Base-by-base conservation (phyloP, 2,888 invertebrate species). In the Linyphia triangularis region DNA sequence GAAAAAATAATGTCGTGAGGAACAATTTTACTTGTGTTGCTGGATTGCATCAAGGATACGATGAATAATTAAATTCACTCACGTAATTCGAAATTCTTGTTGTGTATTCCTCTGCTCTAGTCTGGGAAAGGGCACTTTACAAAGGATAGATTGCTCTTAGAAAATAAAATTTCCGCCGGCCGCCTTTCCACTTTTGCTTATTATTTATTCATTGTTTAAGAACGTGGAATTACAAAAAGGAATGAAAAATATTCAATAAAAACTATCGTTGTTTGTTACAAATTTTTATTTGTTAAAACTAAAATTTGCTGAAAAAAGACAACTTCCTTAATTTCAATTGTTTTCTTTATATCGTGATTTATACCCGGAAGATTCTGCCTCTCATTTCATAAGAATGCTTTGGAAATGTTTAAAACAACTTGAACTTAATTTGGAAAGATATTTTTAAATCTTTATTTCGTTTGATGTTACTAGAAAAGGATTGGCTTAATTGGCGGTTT, bases 1-100 rank as follows among this genome's bases (percentile, higher is more conserved):
- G 13, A 63, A 24, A 63, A 9, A 13, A 24, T 24, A 63, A 5
- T 16, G 63, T 63, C 28, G 28, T 3, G 24, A 19, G 28, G 4
- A 63, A 22, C 10, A 13, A 26, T 63, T 63, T 28, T 13, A 16
- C 63, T 63, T 63, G 24, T n/a, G n/a, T 43, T 43, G 13, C 3
- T 43, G 43, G 26, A 22, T n/a, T 16, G 28, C 51, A 5, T 51
- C 19, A 19, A 67, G 33, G 30, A 59, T 57, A 22, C 73, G n/a
- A 57, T 73, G 73, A 73, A 73, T 73, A 73, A 73, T 73, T 73
- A 73, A 73, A 73, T 73, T 51, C 59, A 73, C 73, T 73, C 30
- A 30, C 30, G 73, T 51, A 73, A 73, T 73, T 73, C 59, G 30
- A 16, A 73, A 57, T 73, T 57, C 30, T 57, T 10, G 19, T 19